Evolutionary conservation across 2,797 vertebrate genomes (phyloP), one percentile per base, ranked within the genome.

Genomic region (Halcyon badia): DNA sequence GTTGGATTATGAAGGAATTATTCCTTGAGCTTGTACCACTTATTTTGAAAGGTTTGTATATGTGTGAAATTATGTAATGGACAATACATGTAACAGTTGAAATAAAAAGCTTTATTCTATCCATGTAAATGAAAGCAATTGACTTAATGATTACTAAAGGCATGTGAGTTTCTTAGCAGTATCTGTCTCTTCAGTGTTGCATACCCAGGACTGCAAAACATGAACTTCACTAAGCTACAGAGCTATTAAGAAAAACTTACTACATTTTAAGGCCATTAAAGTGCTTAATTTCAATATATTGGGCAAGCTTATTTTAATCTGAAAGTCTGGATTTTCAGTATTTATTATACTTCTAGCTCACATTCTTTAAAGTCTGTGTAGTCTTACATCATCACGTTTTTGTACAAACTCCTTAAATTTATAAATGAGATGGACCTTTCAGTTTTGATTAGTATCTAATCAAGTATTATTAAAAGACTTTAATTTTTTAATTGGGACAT

Each of bases 1-100:
- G 82, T 95, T 87, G 97, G 94, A 85, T 92, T 96, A 91, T 52
- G 93, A 95, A 96, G 60, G 75, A 91, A 95, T 83, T 84, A 82
- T 88, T 90, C 81, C 79, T 94, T 93, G 76, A 94, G 86, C 93
- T 97, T 94, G 89, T 93, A 92, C 85, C 71, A 90, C 82, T 96
- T 90, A 41, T n/a, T 96, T 93, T 51, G 15, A 96, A 96, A 95
- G 94, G 64, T 75, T 97, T 80, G 44, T 83, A 14, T 84, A 65
- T 54, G 64, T 87, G 71, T 91, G 84, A 94, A 94, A 94, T 94
- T 94, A 94, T 83, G 76, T 83, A 97, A 96, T 26, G 44, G 80
- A 72, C 68, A 92, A 58, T 66, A 80, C 57, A 37, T 72, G 46
- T 52, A 88, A 64, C 64, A 80, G 73, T 46, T 81, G 48, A 95